Base-by-base conservation (phyloP, 2,797 vertebrate species). In the Bucorvus abyssinicus region DNA sequence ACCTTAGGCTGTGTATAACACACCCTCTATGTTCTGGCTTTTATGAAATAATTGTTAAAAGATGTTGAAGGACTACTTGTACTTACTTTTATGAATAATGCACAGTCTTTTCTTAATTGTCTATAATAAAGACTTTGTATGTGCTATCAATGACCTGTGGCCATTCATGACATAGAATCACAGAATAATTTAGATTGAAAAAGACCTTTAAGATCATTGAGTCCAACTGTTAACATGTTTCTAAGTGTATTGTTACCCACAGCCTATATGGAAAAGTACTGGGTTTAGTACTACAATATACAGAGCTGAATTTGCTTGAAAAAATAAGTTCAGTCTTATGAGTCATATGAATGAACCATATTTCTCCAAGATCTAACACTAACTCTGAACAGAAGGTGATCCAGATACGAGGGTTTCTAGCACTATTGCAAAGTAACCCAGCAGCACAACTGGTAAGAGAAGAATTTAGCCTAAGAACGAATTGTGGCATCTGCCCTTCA, bases 351-450 rank as follows among this genome's bases (percentile, higher is more conserved):
- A 40, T 26, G 27, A 85, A n/a, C 5, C 2, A 9, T 32, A 36
- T 17, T 0, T 0, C 26, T 74, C 11, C 18, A 55, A 63, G 16
- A 21, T 49, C 14, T 49, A 49, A 15, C 2, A 40, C 7, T 52
- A 63, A 1, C 8, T 75, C 45, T 65, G 26, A 84, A 63, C 6
- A 42, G 10, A 45, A 86, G 9, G 9, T 32, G 16, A 50, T 75
- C 9, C 42, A 81, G 50, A 64, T 50, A 68, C 9, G 8, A 45
- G 8, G 3, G 2, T 68, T 93, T 52, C 23, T 12, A 77, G 3
- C 8, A 16, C 7, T 57, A 11, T 30, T 65, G 18, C 14, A 78
- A 63, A 84, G 34, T 30, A 64, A 60, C 5, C 4, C 57, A 45
- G 22, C 2, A 71, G 16, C 8, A 64, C 9, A 80, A 64, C 20